phyloP scores from a whole-genome alignment of 2,113 vertebrate genomes.

The Mirounga angustirostris region DNA sequence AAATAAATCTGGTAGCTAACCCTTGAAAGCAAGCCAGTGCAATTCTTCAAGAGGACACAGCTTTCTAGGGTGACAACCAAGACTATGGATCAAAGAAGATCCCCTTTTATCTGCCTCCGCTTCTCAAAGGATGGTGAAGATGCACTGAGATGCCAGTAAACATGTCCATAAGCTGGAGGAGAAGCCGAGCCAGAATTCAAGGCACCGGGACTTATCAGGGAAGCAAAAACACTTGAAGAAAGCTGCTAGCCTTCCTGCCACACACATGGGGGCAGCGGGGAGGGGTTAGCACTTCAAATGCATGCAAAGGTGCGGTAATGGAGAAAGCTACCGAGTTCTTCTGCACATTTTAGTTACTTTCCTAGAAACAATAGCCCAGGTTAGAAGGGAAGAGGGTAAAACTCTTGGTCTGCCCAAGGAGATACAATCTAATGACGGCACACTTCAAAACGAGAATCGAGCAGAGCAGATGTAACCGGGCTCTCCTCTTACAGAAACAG shows the following conservation, averaged over 20 bases:
- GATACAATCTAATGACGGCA: background rate
- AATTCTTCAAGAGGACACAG: background rate
- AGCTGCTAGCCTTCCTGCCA: background rate
- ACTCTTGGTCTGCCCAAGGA: background rate
- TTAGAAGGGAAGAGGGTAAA: background rate
- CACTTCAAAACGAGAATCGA: background rate
- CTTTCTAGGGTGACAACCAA: background rate
- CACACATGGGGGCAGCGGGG: background rate
- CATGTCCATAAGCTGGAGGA: background rate
- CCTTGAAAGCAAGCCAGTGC: background rate
- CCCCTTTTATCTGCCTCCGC: background rate
- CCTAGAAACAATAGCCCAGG: background rate
- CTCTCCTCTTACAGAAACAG: background rate
- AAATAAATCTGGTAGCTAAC: background rate
- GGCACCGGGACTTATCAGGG: background rate
- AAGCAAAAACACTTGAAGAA: background rate
- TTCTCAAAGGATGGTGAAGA: background rate
- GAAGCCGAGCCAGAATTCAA: background rate
- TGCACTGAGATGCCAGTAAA: background rate
- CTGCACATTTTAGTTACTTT: background rate
- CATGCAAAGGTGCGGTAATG: background rate
- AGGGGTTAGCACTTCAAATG: background rate
- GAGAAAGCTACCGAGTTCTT: background rate
- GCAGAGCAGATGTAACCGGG: background rate
- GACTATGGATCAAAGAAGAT: background rate